These are phyloP conservation scores for Hirundichthys speculiger DNA, from an alignment of 2,113 vertebrate genomes.

Conservation along the genomic window DNA sequence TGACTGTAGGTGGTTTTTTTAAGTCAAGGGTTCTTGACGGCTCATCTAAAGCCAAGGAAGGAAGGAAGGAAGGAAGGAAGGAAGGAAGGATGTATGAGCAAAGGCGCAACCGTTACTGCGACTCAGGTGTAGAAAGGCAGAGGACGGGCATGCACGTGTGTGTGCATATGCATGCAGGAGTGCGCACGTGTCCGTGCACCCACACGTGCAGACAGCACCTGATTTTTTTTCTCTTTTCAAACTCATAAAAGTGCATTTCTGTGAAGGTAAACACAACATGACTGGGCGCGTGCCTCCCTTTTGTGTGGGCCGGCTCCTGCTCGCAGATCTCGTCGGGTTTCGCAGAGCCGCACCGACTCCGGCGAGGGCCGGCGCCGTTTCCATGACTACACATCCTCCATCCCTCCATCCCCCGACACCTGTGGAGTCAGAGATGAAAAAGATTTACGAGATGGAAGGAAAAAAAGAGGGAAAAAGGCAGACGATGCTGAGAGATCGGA, in stretches of 20 bases:
- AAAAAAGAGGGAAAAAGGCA: not conserved
- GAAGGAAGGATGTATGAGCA: no score
- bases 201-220: no score
- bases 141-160: no score
- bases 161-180: no score
- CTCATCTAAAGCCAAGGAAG: no score
- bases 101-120: no score
- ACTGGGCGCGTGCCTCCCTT: not conserved
- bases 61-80: no score
- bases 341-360: slow-evolving; percentile 26
- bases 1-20: no score
- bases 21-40: no score
- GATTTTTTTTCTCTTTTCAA: not conserved
- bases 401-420: slow-evolving; percentile 77
- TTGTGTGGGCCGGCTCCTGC: not conserved
- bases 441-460: slow-evolving; percentile 52
- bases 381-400: slow-evolving; percentile 77
- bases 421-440: slow-evolving; percentile 77
- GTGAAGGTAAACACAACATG: slow-evolving; percentile 27
- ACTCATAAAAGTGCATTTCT: slow-evolving; percentile 10
- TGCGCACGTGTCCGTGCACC: no score
- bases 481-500: not conserved
- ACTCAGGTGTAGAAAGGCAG: no score
- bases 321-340: slow-evolving; percentile 10
- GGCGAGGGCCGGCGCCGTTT: slow-evolving; percentile 56